Evolutionary conservation across 2,113 vertebrate genomes (phyloP).

Genomic region (Hippocampus abdominalis): DNA sequence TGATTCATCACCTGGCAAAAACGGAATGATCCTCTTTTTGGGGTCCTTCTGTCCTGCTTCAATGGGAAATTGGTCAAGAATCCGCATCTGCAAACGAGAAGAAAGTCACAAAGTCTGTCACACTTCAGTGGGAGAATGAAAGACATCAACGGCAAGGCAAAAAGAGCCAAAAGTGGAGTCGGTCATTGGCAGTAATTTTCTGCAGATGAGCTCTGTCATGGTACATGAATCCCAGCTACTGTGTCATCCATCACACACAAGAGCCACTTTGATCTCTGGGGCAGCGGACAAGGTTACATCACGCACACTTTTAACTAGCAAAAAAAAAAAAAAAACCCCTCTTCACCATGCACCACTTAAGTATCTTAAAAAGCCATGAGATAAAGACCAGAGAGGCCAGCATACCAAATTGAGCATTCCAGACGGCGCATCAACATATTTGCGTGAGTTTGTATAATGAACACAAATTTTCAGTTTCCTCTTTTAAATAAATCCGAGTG

Average conservation of each 20-base stretch:
- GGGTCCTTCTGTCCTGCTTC: conserved; percentile 96
- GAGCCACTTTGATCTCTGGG: conserved; percentile 41
- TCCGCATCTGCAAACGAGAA: conserved; percentile 82
- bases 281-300: conserved; percentile 38
- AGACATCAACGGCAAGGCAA: too few relatives aligned
- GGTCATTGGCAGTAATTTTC: not conserved
- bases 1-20: conserved; percentile 84
- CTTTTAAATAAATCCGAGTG: conserved; percentile 33
- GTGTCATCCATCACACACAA: conserved; percentile 22
- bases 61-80: conserved; percentile 93
- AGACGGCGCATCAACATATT: conserved; percentile 14
- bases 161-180: not conserved
- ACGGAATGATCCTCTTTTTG: conserved; percentile 94
- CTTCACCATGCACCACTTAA: conserved; percentile 27
- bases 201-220: conserved; percentile 17
- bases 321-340: not conserved
- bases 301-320: conserved; percentile 12
- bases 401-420: not conserved
- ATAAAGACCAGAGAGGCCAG: conserved; percentile 10
- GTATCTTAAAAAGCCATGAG: conserved; percentile 18
- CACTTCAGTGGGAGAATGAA: not conserved
- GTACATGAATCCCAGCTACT: conserved; percentile 35
- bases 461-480: conserved; percentile 19
- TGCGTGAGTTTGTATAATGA: not conserved
- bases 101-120: not conserved